Evolutionary conservation across 2,888 invertebrate genomes (phyloP), one percentile per base, ranked within the genome.

Genomic region (Cheiracanthium punctorium): DNA sequence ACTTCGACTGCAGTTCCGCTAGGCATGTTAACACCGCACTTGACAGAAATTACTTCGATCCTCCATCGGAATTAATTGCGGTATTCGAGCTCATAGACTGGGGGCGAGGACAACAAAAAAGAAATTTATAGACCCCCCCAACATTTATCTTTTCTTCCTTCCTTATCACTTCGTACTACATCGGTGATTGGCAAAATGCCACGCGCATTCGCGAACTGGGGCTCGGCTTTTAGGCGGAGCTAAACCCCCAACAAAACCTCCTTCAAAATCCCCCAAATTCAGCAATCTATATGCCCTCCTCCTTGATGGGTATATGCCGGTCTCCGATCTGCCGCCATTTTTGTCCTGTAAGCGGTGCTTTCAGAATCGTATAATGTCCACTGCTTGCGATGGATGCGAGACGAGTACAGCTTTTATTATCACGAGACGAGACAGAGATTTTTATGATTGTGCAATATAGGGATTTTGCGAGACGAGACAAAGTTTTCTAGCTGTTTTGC

Each of bases 241-340:
- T 73, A 29, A 76, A 29, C 71, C 33, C 67, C 69, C 73, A 77
- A 84, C 77, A 77, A 84, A 84, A 84, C 77, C 77, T 79, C 73
- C 84, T 79, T 84, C 79, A 77, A 73, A 69, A 82, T 71, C 52
- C 73, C 33, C 79, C 84, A 82, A 82, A 82, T 82, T 30, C 82
- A 43, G 82, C 82, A 72, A 82, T 82, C 82, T 76, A 77, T 77
- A 82, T 82, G 65, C 82, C 75, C 69, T 43, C 65, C 30, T 52
- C 14, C 29, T 29, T 65, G 65, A 29, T n/a, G n/a, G n/a, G 37
- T 10, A 69, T 28, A 20, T 33, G 65, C 29, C 17, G 65, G 14
- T 14, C 0, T 0, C 14, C 30, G 17, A 32, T 8, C 0, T 0
- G 41, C 29, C 43, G 76, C 82, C 82, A 82, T 82, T 48, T 77